Conservation (phyloP, 2,797 vertebrate genomes). For the Trematomus bernacchii region DNA sequence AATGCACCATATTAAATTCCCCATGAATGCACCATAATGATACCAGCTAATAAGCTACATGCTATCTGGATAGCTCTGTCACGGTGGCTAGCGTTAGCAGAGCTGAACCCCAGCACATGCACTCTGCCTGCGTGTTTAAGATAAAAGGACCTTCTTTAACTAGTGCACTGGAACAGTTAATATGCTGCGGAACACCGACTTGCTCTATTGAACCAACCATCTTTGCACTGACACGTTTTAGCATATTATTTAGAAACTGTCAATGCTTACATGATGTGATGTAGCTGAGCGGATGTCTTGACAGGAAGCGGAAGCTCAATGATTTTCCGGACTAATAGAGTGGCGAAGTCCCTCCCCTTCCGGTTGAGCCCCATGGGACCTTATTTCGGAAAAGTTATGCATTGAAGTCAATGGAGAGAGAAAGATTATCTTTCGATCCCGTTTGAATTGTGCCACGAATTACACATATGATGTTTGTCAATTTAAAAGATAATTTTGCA, state of each 20-base stretch:
- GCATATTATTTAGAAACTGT: not conserved
- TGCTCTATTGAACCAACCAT: accelerated
- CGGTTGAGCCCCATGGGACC: too few species aligned
- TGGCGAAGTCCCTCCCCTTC: too few species aligned
- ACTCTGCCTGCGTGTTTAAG: not conserved
- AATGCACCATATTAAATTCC: too few species aligned
- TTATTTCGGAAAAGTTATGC: too few species aligned
- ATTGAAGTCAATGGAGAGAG: too few species aligned
- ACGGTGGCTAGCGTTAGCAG: slow-evolving; percentile 24
- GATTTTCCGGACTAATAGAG: slow-evolving; percentile 13
- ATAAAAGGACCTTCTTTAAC: too few species aligned
- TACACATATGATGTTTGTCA: too few species aligned
- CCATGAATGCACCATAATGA: accelerated
- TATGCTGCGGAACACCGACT: not conserved
- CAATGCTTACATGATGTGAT: slow-evolving; percentile 58
- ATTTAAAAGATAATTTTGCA: too few species aligned
- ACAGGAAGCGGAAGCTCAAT: slow-evolving; percentile 44
- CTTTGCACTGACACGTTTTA: not conserved
- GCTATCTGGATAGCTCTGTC: slow-evolving; percentile 9
- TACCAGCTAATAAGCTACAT: slow-evolving; percentile 3
- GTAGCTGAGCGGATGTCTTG: slow-evolving; percentile 10
- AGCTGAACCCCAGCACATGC: not conserved
- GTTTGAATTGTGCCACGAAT: too few species aligned
- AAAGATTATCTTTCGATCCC: too few species aligned
- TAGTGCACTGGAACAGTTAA: not conserved